phyloP scores from a whole-genome alignment of 2,888 invertebrate species.

The Scrobipalpa atriplicella region DNA sequence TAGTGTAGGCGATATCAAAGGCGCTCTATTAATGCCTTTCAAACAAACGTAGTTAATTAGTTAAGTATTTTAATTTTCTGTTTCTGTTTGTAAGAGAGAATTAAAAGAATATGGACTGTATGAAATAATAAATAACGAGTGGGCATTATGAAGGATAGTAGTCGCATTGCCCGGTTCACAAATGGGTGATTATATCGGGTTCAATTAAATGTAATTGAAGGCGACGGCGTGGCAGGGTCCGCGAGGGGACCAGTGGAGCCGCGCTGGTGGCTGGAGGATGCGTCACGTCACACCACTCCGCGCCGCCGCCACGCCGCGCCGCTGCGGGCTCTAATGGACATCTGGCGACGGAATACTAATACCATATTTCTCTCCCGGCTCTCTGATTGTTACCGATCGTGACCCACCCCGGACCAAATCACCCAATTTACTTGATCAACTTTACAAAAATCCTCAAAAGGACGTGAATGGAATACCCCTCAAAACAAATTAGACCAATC shows the following conservation, averaged over 20 bases:
- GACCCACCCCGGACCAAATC: neutral
- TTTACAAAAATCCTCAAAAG: neutral
- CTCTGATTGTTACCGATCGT: constrained; percentile 21
- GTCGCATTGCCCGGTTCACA: constrained; percentile 51
- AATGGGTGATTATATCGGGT: constrained; percentile 76
- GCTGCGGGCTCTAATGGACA: constrained; percentile 38
- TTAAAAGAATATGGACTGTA: neutral
- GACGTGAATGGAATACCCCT: neutral
- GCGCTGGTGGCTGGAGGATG: constrained; percentile 48
- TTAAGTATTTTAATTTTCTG: neutral
- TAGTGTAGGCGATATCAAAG: neutral
- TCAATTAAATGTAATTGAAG: constrained; percentile 78
- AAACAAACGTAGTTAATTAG: neutral
- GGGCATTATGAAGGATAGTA: constrained; percentile 17
- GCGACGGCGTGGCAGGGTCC: constrained; percentile 60
- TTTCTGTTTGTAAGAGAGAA: neutral
- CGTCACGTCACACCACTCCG: constrained; percentile 49
- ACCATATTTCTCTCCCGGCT: constrained; percentile 30
- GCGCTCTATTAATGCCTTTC: neutral
- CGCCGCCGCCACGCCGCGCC: neutral
- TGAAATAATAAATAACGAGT: neutral
- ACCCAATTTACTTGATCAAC: neutral
- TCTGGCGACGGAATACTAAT: constrained; percentile 40
- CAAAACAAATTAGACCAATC: neutral
- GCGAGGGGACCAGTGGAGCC: constrained; percentile 34